Evolutionary conservation across 2,888 invertebrate genomes (phyloP).

Genomic region (Drosophila limbata): DNA sequence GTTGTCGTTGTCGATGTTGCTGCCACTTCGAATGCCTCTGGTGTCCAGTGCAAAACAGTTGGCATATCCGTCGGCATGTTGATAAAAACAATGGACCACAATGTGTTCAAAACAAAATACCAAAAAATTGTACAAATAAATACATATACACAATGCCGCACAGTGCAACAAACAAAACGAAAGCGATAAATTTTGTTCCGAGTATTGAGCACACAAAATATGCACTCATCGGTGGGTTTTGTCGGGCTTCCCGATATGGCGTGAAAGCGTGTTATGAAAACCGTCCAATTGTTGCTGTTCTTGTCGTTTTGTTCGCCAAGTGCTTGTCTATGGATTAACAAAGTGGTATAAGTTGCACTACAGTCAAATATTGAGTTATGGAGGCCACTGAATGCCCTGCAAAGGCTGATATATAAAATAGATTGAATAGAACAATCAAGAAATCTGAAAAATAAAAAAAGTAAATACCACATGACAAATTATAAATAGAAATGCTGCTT

Average conservation of each 20-base stretch:
- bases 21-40: slow-evolving; percentile 11
- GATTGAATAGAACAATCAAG: no score
- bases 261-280: slow-evolving; percentile 52
- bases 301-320: slow-evolving; percentile 37
- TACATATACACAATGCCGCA: slow-evolving; percentile 35
- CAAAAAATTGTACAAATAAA: slow-evolving; percentile 62
- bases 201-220: slow-evolving; percentile 56
- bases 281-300: slow-evolving; percentile 32
- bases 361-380: neutral
- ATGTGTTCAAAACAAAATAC: slow-evolving; percentile 58
- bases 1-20: neutral
- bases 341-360: slow-evolving; percentile 37
- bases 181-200: slow-evolving; percentile 52
- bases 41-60: slow-evolving; percentile 36
- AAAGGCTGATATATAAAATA: neutral
- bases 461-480: no score
- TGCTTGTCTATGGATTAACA: slow-evolving; percentile 61
- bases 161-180: slow-evolving; percentile 40
- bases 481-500: no score
- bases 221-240: slow-evolving; percentile 56
- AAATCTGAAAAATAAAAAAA: no score
- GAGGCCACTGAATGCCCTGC: slow-evolving; percentile 27
- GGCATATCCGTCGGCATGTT: slow-evolving; percentile 47
- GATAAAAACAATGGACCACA: slow-evolving; percentile 70
- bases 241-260: slow-evolving; percentile 49